Evolutionary conservation across 2,888 invertebrate species (phyloP).

Genomic region (Agrilus mali): DNA sequence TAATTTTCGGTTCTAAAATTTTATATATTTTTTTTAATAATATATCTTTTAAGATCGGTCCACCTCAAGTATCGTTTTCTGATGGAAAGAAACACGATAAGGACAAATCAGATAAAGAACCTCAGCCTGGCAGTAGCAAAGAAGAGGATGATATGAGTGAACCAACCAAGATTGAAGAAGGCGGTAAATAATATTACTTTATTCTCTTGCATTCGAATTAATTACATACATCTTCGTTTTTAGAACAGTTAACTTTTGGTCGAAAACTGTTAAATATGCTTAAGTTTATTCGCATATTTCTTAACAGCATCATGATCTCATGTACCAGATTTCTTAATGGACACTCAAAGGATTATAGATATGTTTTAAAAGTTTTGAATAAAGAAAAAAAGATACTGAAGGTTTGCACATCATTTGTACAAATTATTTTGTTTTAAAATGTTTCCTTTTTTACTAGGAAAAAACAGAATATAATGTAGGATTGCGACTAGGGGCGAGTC

Average conservation of each 20-base stretch:
- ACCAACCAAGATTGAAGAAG: constrained; percentile 17
- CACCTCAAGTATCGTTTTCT: background rate
- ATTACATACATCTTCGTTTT: constrained; percentile 2
- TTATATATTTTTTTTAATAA: no score
- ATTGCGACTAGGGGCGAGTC: constrained; percentile 48
- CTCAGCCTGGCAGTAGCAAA: constrained; percentile 29
- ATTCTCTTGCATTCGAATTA: background rate
- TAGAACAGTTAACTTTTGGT: constrained; percentile 15
- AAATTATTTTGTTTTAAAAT: background rate
- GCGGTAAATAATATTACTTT: no score
- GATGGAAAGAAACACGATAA: constrained; percentile 17
- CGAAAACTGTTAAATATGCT: constrained; percentile 41
- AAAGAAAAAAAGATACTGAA: constrained; percentile 82
- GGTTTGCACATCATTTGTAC: constrained; percentile 35
- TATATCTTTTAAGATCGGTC: no score
- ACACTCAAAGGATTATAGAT: constrained; percentile 88
- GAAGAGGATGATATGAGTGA: constrained; percentile 27
- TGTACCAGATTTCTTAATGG: constrained; percentile 71
- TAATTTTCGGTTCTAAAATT: no score
- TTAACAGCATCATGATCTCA: constrained; percentile 69
- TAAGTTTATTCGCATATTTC: constrained; percentile 53
- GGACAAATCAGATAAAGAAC: constrained; percentile 19
- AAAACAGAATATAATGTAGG: constrained; percentile 58
- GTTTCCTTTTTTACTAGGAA: constrained; percentile 39
- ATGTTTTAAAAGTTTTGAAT: constrained; percentile 78